A percentile compares a stretch with the other conserved stretches of the same genome.
Evolutionary conservation across 2,113 vertebrate genomes (phyloP).

Genomic region (Rhabdornis inornatus): DNA sequence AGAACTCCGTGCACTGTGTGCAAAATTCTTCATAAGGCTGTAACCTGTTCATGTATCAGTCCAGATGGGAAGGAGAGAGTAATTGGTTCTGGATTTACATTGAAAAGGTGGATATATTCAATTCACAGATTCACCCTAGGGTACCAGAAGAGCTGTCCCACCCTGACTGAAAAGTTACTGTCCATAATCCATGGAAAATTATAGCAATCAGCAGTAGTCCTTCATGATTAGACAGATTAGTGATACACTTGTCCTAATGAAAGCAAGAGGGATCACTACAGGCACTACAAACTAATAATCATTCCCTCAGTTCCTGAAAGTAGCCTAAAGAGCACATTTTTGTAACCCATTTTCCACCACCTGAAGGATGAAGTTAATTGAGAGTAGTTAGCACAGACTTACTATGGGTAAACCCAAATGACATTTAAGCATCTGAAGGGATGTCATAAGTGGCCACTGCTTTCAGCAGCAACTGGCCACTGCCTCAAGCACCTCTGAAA

Average conservation of each 20-base stretch:
- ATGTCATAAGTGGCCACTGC: background rate
- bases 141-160: background rate
- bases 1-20: background rate
- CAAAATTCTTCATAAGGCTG: background rate
- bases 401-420: background rate
- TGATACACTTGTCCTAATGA: background rate
- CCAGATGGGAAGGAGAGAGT: background rate
- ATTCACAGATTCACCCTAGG: background rate
- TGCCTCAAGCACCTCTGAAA: background rate
- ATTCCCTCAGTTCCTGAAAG: background rate
- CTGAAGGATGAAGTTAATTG: background rate
- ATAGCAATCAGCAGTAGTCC: background rate
- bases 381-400: background rate
- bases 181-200: background rate
- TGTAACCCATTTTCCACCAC: background rate
- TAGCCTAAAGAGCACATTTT: background rate
- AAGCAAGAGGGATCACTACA: background rate
- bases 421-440: background rate
- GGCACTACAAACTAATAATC: background rate
- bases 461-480: background rate
- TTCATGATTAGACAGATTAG: background rate
- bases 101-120: background rate
- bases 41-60: background rate
- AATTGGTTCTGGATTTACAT: background rate
- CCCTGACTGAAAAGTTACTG: background rate